Evolutionary conservation across 2,888 invertebrate genomes (phyloP).

Genomic region (Caenorhabditis zanzibari): DNA sequence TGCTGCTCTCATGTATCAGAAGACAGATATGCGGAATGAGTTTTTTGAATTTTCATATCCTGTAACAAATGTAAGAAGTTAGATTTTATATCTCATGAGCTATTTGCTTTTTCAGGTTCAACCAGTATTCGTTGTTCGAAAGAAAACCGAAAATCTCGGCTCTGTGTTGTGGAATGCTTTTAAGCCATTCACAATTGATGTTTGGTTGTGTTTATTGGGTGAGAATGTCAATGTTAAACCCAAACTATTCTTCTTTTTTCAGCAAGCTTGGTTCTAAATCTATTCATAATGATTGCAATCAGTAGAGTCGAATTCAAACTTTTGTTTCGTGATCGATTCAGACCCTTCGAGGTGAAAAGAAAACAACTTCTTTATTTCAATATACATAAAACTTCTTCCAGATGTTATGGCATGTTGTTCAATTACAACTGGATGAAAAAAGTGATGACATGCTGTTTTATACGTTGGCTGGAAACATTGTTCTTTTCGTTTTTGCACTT

Average conservation of each 20-base stretch:
- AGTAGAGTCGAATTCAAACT: slow-evolving; percentile 71
- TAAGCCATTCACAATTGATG: slow-evolving; percentile 72
- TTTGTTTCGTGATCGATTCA: slow-evolving; percentile 63
- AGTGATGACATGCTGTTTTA: slow-evolving; percentile 70
- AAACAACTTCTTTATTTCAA: background rate
- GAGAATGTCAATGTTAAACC: background rate
- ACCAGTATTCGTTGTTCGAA: slow-evolving; percentile 69
- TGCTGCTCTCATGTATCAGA: slow-evolving; percentile 74
- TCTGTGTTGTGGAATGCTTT: slow-evolving; percentile 78
- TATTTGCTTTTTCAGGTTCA: slow-evolving; percentile 62
- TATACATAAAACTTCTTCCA: slow-evolving; percentile 44
- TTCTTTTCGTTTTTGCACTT: slow-evolving; percentile 69
- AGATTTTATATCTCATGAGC: background rate
- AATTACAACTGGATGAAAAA: slow-evolving; percentile 77
- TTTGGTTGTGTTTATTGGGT: slow-evolving; percentile 73
- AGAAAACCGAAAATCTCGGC: slow-evolving; percentile 58
- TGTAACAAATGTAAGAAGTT: slow-evolving; percentile 68
- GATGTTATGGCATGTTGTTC: slow-evolving; percentile 76
- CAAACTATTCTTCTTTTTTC: background rate
- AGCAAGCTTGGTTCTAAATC: slow-evolving; percentile 63
- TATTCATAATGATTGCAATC: slow-evolving; percentile 65
- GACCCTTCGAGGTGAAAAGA: slow-evolving; percentile 69
- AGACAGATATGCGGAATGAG: slow-evolving; percentile 69
- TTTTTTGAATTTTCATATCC: slow-evolving; percentile 76
- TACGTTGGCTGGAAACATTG: slow-evolving; percentile 67